phyloP scores from a whole-genome alignment of 2,113 vertebrate genomes.

The Brachypodius melanocephalos region DNA sequence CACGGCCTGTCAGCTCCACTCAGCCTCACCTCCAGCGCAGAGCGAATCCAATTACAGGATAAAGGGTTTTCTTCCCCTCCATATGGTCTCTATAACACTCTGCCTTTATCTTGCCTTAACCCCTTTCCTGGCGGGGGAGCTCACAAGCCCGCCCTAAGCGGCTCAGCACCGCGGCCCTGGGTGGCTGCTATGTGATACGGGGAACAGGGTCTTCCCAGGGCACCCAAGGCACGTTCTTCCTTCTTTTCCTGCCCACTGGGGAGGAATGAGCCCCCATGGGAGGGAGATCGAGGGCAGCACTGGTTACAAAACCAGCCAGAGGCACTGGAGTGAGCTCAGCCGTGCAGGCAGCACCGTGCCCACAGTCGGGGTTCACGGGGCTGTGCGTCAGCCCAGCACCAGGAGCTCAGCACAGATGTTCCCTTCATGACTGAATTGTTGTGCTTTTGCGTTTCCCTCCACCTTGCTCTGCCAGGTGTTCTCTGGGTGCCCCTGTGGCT shows the following conservation, averaged over 20 bases:
- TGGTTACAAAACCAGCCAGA: not conserved
- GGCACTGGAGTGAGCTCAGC: not conserved
- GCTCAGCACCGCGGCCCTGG: not conserved
- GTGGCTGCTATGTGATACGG: not conserved
- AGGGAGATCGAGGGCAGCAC: not conserved
- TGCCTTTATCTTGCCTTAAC: conserved; percentile 63
- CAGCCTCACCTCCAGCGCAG: not conserved
- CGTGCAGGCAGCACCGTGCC: not conserved
- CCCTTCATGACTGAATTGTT: not conserved
- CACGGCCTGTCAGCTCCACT: conserved; percentile 50
- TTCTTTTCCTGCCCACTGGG: not conserved
- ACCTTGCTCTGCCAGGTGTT: not conserved
- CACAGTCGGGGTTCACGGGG: accelerated
- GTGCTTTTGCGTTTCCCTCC: not conserved
- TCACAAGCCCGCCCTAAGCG: not conserved
- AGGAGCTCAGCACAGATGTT: not conserved
- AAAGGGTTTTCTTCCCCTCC: conserved; percentile 53
- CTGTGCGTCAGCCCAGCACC: not conserved
- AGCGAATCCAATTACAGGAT: conserved; percentile 56
- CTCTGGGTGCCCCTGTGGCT: not conserved
- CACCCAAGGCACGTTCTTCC: not conserved
- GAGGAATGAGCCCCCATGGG: not conserved
- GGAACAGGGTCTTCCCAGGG: not conserved
- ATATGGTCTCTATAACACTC: conserved; percentile 19
- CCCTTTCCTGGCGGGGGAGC: conserved; percentile 56